Evolutionary conservation across 1,140 invertebrate species (phyloP).

Genomic region (Magallana ariakensis): DNA sequence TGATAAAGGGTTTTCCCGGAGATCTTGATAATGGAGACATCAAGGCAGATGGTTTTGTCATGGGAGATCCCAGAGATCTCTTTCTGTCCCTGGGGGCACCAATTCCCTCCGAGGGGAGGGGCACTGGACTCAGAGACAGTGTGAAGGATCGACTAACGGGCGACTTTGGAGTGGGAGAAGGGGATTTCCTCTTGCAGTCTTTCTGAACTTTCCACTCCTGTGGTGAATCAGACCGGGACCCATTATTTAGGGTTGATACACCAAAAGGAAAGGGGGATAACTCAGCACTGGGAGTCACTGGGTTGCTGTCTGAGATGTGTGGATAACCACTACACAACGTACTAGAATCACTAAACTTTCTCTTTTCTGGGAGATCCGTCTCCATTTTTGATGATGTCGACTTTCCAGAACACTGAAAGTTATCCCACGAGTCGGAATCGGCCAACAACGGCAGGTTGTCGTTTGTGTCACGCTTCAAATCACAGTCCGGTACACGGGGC

Average conservation of each 20-base stretch:
- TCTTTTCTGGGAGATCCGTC: background rate
- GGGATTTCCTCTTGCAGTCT: slow-evolving; percentile 38
- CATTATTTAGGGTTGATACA: background rate
- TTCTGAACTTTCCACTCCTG: background rate
- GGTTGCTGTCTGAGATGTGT: background rate
- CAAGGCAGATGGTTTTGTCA: slow-evolving; percentile 29
- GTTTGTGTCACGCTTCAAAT: slow-evolving; percentile 30
- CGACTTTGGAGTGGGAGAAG: slow-evolving; percentile 35
- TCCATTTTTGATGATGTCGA: background rate
- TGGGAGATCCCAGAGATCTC: slow-evolving; percentile 12
- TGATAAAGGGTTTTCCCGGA: slow-evolving; percentile 42
- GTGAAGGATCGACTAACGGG: slow-evolving; percentile 44
- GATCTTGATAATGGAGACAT: slow-evolving; percentile 41
- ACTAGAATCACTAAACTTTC: slow-evolving; percentile 5
- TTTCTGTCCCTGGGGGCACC: slow-evolving; percentile 4
- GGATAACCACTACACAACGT: slow-evolving; percentile 1
- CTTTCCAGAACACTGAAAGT: slow-evolving; percentile 21
- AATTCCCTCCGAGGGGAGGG: slow-evolving; percentile 8
- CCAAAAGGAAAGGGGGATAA: slow-evolving; percentile 52
- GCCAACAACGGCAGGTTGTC: slow-evolving; percentile 49
- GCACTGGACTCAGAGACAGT: slow-evolving; percentile 40
- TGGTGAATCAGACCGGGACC: background rate
- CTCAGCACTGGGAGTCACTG: slow-evolving; percentile 49
- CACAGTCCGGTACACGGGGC: slow-evolving; percentile 17
- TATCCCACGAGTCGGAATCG: slow-evolving; percentile 49